These are phyloP conservation scores for Zeuzera pyrina DNA, from an alignment of 2,888 invertebrate genomes.

Conservation along the genomic window DNA sequence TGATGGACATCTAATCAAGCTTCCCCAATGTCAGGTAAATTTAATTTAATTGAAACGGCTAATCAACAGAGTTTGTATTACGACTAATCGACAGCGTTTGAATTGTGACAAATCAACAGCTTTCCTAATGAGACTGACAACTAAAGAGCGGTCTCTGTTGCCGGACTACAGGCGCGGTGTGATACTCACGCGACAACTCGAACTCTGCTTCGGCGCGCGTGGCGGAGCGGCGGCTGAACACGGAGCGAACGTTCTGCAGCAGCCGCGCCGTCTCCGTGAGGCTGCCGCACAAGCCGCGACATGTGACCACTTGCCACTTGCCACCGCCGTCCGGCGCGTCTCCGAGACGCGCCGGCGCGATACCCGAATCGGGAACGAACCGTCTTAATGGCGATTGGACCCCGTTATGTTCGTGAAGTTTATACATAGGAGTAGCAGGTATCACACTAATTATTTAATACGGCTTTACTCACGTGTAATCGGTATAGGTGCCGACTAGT, in stretches of 20 bases:
- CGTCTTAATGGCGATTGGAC: background rate
- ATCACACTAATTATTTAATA: too few relatives aligned
- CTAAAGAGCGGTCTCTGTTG: too few relatives aligned
- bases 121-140: too few relatives aligned
- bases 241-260: constrained; percentile 94
- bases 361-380: constrained; percentile 3
- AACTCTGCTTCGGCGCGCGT: constrained; percentile 88
- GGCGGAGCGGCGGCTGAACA: constrained; percentile 86
- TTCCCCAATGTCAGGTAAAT: too few relatives aligned
- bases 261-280: constrained; percentile 97
- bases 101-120: too few relatives aligned
- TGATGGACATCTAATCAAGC: too few relatives aligned
- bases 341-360: background rate
- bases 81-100: too few relatives aligned
- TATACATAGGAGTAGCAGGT: constrained; percentile 10
- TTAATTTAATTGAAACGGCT: too few relatives aligned
- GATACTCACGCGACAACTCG: constrained; percentile 93
- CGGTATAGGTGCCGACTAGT: too few relatives aligned
- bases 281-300: constrained; percentile 71
- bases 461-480: too few relatives aligned
- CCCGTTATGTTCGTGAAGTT: too few relatives aligned
- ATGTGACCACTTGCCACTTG: background rate
- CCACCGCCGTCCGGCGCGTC: background rate
- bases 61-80: too few relatives aligned
- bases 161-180: constrained; percentile 8